phyloP scores from a whole-genome alignment of 2,113 vertebrate species.

The Scophthalmus maximus region DNA sequence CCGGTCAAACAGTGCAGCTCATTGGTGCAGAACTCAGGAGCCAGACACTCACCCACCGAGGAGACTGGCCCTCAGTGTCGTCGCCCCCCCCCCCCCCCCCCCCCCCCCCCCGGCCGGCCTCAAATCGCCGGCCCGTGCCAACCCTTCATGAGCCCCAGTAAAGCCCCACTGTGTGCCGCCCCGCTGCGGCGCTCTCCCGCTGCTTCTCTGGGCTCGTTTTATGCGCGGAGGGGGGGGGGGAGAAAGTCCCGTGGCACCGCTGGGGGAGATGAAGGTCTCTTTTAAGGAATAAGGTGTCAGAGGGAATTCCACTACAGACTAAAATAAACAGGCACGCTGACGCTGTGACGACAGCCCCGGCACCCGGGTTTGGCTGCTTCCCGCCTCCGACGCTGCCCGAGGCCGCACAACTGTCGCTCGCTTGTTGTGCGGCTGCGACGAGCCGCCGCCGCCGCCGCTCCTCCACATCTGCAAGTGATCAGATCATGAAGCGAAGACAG shows the following conservation, averaged over 20 bases:
- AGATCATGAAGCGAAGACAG: conserved; percentile 1
- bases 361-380: conserved; percentile 53
- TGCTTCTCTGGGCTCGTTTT: conserved; percentile 53
- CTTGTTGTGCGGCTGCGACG: too few relatives aligned
- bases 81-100: too few relatives aligned
- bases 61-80: conserved; percentile 32
- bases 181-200: conserved; percentile 44
- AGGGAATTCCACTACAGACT: conserved; percentile 73
- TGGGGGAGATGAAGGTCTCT: conserved; percentile 71
- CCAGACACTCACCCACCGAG: conserved; percentile 75
- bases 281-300: conserved; percentile 72
- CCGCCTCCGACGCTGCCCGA: too few relatives aligned
- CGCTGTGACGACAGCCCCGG: conserved; percentile 65
- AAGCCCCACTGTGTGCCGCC: conserved; percentile 67
- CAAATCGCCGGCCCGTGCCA: conserved; percentile 65
- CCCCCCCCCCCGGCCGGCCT: conserved; percentile 48
- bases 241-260: conserved; percentile 61
- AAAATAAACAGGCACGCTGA: conserved; percentile 68
- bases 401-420: too few relatives aligned
- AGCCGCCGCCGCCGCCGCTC: conserved; percentile 32
- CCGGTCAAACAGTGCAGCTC: conserved; percentile 65
- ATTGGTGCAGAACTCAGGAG: conserved; percentile 57
- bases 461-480: conserved; percentile 67
- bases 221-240: conserved; percentile 23
- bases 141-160: conserved; percentile 74